Evolutionary conservation across 2,113 vertebrate genomes (phyloP), one percentile per base, ranked within the genome.

Genomic region (Struthidea cinerea): DNA sequence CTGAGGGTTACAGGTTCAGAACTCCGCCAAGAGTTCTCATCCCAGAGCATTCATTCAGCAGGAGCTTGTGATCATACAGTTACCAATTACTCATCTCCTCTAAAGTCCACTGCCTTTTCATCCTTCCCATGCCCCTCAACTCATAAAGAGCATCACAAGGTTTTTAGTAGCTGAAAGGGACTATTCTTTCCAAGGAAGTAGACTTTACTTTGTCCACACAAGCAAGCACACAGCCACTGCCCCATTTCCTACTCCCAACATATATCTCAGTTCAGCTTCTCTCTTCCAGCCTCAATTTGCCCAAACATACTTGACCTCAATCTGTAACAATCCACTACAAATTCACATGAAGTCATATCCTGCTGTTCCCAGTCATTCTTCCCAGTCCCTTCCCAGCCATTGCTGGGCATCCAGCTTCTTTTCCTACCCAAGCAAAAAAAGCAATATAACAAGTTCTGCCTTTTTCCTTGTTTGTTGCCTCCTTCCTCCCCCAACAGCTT

Each of bases 1-100:
- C 12, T 61, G 60, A 47, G 52, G 91, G 84, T 93, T 95, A 84
- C 69, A 93, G 83, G 81, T 95, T 95, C 81, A 95, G 87, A 93
- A 76, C 49, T 86, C 50, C 3, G 2, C 49, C 57, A 60, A 5
- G 30, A 73, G 74, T 84, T 93, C 69, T 75, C 56, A 65, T 71
- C 44, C 64, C 78, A 89, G 56, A 81, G 32, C 52, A 67, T 77
- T 69, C 68, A 55, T 70, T 50, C 41, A 75, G 33, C 41, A 75
- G 60, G 52, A 94, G 12, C 37, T 60, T 67, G 37, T 69, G 61
- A 84, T 64, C 60, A 37, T 44, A 84, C 21, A 41, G 26, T 60
- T 77, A 89, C 10, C 59, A 69, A 49, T 47, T 74, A 87, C 24
- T 22, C 41, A 44, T 44, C 60, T 84, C 33, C 60, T 89, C 56